Evolutionary conservation across 2,113 vertebrate genomes (phyloP).

Genomic region (Zosterops borbonicus): DNA sequence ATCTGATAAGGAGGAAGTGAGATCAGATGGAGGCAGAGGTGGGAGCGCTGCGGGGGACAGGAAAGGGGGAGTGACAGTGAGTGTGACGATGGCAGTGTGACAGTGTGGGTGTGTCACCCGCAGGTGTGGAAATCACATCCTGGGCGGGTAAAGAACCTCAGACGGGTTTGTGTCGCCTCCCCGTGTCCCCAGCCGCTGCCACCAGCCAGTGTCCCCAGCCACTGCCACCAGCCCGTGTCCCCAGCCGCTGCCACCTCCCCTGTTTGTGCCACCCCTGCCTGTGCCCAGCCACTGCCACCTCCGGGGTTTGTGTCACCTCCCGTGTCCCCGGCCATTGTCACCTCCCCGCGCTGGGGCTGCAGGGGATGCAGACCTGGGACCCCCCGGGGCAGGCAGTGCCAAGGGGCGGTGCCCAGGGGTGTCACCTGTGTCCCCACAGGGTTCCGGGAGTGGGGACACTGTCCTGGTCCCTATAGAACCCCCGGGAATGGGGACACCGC

Average conservation of each 20-base stretch:
- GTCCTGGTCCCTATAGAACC: background rate
- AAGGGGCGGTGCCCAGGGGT: background rate
- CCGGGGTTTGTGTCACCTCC: background rate
- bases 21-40: no score
- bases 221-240: background rate
- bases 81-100: no score
- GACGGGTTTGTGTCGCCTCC: background rate
- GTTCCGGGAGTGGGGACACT: background rate
- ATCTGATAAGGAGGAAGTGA: no score
- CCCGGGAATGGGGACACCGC: background rate
- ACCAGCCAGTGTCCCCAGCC: no score
- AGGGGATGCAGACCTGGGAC: background rate
- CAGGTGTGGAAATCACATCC: background rate
- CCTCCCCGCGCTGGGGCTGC: background rate
- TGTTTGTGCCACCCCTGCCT: no score
- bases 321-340: background rate
- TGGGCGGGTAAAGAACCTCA: background rate
- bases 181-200: no score
- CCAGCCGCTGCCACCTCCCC: background rate
- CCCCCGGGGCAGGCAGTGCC: background rate
- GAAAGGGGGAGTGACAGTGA: no score
- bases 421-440: background rate
- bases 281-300: no score
- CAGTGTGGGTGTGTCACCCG: background rate
- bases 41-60: no score